Base-by-base conservation (phyloP, 1,140 invertebrate species). In the Luehdorfia chinensis region DNA sequence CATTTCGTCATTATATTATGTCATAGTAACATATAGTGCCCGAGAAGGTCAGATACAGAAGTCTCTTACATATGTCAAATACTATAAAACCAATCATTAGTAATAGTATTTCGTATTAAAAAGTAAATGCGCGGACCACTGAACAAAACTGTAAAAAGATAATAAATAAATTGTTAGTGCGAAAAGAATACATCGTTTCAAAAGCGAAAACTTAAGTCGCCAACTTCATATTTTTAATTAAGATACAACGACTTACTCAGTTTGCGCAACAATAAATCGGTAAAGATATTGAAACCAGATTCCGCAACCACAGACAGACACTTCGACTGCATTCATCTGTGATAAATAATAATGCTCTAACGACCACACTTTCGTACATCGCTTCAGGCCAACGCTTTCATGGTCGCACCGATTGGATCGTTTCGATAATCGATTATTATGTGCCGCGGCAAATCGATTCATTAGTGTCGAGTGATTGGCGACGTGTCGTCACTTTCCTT, bases 381-480 rank as follows among this genome's bases (percentile, higher is more conserved):
- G 58, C 53, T 39, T 25, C 37, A 23, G 34, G 57, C 57, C 13
- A 45, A 27, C 25, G 2, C 58, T 56, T 56, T 61, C 57, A 61
- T 56, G 50, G 53, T 31, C 49, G 21, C 23, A 11, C 21, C 43
- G 55, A 60, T 43, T 14, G 55, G 14, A 33, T 33, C 31, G 31
- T 33, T 18, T 45, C 45, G 34, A 34, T 61, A 50, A 57, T 57
- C 54, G 54, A 59, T 59, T 61, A 46, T 44, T 39, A 41, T 36
- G 30, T 37, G 32, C 16, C 18, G 45, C 39, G 27, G 14, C 47
- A 28, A 53, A 53, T 53, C 50, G 50, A 41, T 52, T 33, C 31
- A 33, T 33, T 36, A 16, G 31, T 15, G 15, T 33, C 31, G 15
- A 33, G 15, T 16, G 15, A 16, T 33, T 14, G 31, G 31, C 15